phyloP scores from a whole-genome alignment of 2,113 vertebrate species.

The Bucco capensis region DNA sequence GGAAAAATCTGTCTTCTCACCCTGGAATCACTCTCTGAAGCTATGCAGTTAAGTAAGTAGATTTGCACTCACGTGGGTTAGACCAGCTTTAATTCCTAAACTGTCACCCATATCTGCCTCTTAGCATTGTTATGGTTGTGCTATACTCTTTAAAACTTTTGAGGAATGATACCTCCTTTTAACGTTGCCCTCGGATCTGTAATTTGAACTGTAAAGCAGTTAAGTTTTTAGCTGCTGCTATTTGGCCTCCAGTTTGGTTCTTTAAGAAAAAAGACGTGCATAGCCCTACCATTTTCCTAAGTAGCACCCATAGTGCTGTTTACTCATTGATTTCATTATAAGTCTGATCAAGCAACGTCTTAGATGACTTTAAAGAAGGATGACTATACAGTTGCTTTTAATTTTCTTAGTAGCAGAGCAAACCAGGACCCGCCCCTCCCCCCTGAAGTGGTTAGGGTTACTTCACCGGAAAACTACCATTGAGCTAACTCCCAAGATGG shows the following conservation, averaged over 20 bases:
- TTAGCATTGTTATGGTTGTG: neutral
- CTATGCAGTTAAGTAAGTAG: neutral
- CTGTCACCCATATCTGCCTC: neutral
- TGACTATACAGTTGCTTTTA: neutral
- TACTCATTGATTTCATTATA: neutral
- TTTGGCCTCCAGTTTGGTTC: neutral
- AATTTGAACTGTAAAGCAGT: neutral
- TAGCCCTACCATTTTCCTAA: neutral
- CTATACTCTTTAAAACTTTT: neutral
- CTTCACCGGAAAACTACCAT: neutral
- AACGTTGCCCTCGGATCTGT: neutral
- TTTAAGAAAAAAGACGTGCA: neutral
- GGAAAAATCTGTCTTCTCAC: neutral
- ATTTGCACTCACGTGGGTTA: constrained; percentile 31
- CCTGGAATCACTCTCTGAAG: neutral
- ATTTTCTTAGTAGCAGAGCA: neutral
- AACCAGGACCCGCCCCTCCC: neutral
- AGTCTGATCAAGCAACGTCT: neutral
- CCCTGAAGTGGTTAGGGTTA: neutral
- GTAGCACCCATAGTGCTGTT: neutral
- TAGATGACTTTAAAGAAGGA: neutral
- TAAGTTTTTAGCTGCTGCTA: neutral
- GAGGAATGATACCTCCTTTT: neutral
- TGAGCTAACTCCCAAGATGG: neutral
- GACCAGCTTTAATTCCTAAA: constrained; percentile 2